These are phyloP conservation scores for Garra rufa DNA, from an alignment of 2,113 vertebrate genomes.

Conservation along the genomic window DNA sequence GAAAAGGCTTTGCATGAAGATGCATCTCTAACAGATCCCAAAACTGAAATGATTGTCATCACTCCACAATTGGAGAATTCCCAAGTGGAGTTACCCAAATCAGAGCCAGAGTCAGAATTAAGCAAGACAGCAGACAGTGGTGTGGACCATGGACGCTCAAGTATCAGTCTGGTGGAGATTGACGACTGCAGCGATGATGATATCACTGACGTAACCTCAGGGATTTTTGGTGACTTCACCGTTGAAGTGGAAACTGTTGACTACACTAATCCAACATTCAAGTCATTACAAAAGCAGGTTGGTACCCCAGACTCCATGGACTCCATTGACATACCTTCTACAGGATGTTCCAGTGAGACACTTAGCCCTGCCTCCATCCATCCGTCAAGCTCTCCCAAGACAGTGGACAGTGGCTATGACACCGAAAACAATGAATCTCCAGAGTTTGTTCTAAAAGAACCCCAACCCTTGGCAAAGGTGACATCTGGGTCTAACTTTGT, in stretches of 20 bases:
- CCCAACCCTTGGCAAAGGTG: conserved; percentile 65
- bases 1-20: conserved; percentile 27
- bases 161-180: conserved; percentile 73
- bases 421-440: conserved; percentile 97
- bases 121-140: conserved; percentile 60
- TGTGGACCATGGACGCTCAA: conserved; percentile 74
- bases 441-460: conserved; percentile 90
- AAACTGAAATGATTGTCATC: conserved; percentile 58
- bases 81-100: conserved; percentile 49
- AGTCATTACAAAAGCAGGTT: conserved; percentile 85
- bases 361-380: conserved; percentile 75
- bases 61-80: conserved; percentile 45
- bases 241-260: conserved; percentile 74
- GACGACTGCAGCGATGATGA: conserved; percentile 82
- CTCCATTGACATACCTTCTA: conserved; percentile 84
- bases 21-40: conserved; percentile 49
- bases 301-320: conserved; percentile 88
- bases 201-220: conserved; percentile 81
- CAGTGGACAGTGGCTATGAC: conserved; percentile 94
- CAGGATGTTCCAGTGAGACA: conserved; percentile 78
- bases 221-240: conserved; percentile 77
- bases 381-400: conserved; percentile 81
- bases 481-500: not conserved
- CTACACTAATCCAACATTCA: conserved; percentile 66
- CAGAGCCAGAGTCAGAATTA: conserved; percentile 71